Evolutionary conservation across 2,888 invertebrate genomes (phyloP).

Genomic region (Sphaerophoria rueppellii): DNA sequence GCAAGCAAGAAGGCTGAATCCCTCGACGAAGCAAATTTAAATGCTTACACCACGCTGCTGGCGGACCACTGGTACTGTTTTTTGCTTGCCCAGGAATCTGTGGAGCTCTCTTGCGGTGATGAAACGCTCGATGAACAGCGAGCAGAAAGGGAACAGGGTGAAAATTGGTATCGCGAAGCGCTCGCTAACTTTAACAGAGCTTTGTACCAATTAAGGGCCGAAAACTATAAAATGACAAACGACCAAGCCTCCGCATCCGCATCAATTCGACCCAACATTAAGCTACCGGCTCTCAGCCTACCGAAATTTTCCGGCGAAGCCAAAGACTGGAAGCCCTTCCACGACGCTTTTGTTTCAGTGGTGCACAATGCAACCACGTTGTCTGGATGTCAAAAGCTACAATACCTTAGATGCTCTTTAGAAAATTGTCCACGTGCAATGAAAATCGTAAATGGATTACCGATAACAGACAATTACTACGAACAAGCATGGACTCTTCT

Average conservation of each 20-base stretch:
- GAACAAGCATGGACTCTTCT: slow-evolving; percentile 18
- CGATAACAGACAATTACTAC: slow-evolving; percentile 3
- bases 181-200: not conserved
- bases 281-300: not conserved
- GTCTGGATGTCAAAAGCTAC: slow-evolving; percentile 7
- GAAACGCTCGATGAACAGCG: not conserved
- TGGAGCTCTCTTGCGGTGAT: not conserved
- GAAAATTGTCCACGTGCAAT: not conserved
- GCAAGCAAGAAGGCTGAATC: too few relatives aligned
- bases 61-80: too few relatives aligned
- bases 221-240: not conserved
- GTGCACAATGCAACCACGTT: slow-evolving; percentile 1
- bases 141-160: slow-evolving; percentile 17
- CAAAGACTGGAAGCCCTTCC: slow-evolving; percentile 3
- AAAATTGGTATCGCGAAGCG: not conserved
- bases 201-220: not conserved
- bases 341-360: slow-evolving; percentile 7
- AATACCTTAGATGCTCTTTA: not conserved
- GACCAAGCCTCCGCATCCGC: not conserved
- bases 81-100: too few relatives aligned
- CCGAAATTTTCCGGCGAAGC: not conserved
- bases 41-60: too few relatives aligned
- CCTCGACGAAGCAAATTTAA: too few relatives aligned
- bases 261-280: not conserved
- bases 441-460: slow-evolving; percentile 11